Conservation (phyloP, 2,113 vertebrate species). For the Platycercus adscitus region DNA sequence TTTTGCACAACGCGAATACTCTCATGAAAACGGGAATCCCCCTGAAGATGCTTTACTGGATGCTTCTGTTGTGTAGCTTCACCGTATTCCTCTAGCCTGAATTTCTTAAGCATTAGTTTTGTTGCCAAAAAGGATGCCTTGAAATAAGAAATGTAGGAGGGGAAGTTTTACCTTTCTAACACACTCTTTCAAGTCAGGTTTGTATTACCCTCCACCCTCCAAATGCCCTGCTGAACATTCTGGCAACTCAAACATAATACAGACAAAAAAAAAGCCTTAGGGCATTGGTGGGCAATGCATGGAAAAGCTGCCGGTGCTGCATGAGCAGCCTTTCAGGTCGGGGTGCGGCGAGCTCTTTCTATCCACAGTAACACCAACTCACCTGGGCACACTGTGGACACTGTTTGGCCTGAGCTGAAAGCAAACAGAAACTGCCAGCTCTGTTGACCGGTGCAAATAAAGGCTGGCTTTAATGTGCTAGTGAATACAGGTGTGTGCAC, state of each 20-base stretch:
- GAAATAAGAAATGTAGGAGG: neutral
- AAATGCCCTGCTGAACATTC: neutral
- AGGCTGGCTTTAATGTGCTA: accelerated
- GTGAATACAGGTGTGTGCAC: accelerated
- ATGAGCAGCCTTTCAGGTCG: neutral
- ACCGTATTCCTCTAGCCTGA: neutral
- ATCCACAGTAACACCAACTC: neutral
- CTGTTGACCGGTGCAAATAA: neutral
- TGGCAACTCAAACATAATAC: neutral
- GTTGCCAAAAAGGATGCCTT: neutral
- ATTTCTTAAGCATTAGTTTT: neutral
- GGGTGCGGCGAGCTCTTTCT: accelerated
- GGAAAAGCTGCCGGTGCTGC: neutral
- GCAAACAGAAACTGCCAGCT: neutral
- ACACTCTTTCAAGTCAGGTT: neutral
- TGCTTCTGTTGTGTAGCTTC: neutral
- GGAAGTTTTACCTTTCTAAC: neutral
- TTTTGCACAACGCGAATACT: neutral
- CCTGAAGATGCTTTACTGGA: neutral
- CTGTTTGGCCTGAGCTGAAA: neutral
- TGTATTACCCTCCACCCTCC: neutral
- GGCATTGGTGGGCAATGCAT: accelerated
- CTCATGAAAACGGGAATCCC: neutral
- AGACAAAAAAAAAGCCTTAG: neutral
- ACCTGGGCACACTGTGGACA: accelerated